Evolutionary conservation across 2,113 vertebrate genomes (phyloP).

Genomic region (Pseudopipra pipra): DNA sequence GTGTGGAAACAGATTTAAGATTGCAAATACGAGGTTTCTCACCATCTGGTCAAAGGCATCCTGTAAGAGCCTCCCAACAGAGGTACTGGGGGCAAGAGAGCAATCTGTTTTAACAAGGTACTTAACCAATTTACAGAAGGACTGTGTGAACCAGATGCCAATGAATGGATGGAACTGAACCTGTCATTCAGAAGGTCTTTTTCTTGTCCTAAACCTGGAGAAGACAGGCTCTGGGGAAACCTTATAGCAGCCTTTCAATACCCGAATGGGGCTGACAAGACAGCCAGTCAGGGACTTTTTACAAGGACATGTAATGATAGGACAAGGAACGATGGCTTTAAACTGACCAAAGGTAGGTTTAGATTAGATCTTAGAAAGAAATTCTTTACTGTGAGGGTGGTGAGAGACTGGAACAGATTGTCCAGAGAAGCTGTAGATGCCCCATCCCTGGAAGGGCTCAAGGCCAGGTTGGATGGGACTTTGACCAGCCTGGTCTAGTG

Average conservation of each 20-base stretch:
- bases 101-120: not conserved
- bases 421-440: not conserved
- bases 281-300: not conserved
- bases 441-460: not conserved
- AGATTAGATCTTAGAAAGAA: not conserved
- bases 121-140: not conserved
- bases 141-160: not conserved
- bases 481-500: not conserved
- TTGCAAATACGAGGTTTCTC: not conserved
- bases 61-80: not conserved
- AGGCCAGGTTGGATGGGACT: not conserved
- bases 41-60: not conserved
- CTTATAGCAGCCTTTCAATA: not conserved
- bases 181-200: not conserved
- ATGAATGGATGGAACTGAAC: not conserved
- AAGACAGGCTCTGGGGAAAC: not conserved
- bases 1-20: not conserved
- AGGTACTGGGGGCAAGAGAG: not conserved
- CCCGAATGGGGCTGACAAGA: not conserved
- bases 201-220: not conserved
- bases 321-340: not conserved
- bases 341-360: not conserved
- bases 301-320: not conserved
- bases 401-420: not conserved
- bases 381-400: not conserved